These are phyloP conservation scores for Macrophya annulata DNA, from an alignment of 2,888 invertebrate species.

Conservation along the genomic window DNA sequence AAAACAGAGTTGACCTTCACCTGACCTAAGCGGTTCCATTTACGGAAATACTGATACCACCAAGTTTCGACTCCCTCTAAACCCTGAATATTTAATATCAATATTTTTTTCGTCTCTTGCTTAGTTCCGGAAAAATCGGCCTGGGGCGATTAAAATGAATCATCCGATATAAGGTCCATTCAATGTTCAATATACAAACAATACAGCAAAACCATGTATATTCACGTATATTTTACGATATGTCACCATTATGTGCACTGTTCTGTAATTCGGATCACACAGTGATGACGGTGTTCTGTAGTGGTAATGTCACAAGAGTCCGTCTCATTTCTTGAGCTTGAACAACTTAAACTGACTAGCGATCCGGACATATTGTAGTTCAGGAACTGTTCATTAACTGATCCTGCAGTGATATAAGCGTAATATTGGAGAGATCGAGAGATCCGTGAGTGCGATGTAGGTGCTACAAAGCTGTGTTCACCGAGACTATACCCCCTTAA, in stretches of 20 bases:
- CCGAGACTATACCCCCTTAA: not conserved
- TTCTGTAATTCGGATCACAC: not conserved
- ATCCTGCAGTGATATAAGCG: conserved; percentile 8
- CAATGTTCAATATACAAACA: too few relatives aligned
- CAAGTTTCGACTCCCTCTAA: too few relatives aligned
- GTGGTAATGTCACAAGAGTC: conserved; percentile 5
- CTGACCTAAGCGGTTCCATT: too few relatives aligned
- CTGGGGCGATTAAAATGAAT: too few relatives aligned
- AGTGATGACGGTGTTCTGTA: conserved; percentile 27
- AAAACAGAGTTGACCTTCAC: too few relatives aligned
- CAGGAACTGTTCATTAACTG: not conserved
- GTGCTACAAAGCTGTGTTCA: not conserved
- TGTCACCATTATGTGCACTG: not conserved
- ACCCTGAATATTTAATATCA: too few relatives aligned
- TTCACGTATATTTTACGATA: too few relatives aligned
- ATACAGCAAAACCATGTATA: too few relatives aligned
- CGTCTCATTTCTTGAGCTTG: not conserved
- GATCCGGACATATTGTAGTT: conserved; percentile 15
- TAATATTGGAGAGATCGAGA: not conserved
- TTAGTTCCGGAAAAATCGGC: too few relatives aligned
- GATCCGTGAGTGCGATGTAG: not conserved
- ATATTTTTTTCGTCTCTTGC: too few relatives aligned
- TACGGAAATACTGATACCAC: too few relatives aligned
- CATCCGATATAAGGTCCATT: too few relatives aligned
- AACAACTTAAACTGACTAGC: not conserved